Percentiles rank a stretch among this genome's conserved stretches.
These are phyloP conservation scores for Volucella inanis DNA, from an alignment of 2,888 invertebrate genomes.

Conservation along the genomic window DNA sequence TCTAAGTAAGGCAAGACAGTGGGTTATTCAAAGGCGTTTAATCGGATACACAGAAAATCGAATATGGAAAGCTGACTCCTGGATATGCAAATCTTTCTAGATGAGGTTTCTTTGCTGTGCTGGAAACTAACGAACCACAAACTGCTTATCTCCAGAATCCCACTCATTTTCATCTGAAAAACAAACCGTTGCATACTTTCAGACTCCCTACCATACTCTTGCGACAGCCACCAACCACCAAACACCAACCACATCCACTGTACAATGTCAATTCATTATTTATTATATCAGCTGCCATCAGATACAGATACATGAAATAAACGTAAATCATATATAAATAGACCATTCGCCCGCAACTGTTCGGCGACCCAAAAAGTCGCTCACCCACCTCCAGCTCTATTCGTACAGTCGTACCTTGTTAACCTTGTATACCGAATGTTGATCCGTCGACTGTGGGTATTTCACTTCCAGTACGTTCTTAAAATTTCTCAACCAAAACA, in stretches of 20 bases:
- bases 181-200: constrained; percentile 4
- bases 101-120: too few species aligned
- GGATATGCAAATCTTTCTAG: too few species aligned
- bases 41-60: too few species aligned
- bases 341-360: constrained; percentile 27
- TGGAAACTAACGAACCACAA: too few species aligned
- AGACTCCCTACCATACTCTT: neutral
- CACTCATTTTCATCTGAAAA: too few species aligned
- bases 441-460: constrained; percentile 20
- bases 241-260: neutral
- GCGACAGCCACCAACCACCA: neutral
- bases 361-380: constrained; percentile 45
- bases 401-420: constrained; percentile 38
- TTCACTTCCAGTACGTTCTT: constrained; percentile 4
- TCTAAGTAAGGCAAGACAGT: too few species aligned
- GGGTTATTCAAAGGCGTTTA: too few species aligned
- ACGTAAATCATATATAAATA: neutral
- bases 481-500: constrained; percentile 45
- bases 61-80: too few species aligned
- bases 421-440: constrained; percentile 48
- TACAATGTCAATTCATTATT: neutral
- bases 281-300: neutral
- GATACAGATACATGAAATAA: neutral
- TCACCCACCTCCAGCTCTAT: constrained; percentile 48
- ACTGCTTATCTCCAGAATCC: too few species aligned